Percentiles rank a stretch among this genome's conserved stretches.
phyloP scores from a whole-genome alignment of 2,888 invertebrate genomes.

The Ochropacha duplaris region DNA sequence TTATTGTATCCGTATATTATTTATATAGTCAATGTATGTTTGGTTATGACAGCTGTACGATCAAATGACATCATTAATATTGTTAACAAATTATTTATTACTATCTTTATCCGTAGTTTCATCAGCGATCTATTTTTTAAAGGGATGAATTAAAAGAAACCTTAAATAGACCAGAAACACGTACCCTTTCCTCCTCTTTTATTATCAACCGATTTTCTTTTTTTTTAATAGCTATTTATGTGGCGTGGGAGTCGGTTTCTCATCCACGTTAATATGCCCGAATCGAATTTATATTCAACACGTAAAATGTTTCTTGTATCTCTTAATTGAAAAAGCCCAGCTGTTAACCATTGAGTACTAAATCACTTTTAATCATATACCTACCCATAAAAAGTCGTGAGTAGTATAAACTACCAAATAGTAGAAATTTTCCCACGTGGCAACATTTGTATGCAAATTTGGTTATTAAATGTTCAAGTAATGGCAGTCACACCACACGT shows the following conservation, averaged over 20 bases:
- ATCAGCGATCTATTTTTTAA: too few relatives aligned
- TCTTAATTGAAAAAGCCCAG: not conserved
- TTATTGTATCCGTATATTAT: constrained; percentile 5
- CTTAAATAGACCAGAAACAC: too few relatives aligned
- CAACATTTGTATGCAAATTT: not conserved
- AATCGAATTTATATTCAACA: not conserved
- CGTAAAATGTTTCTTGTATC: not conserved
- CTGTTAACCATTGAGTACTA: not conserved
- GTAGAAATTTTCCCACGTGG: not conserved
- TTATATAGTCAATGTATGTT: not conserved
- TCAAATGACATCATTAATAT: constrained; percentile 2
- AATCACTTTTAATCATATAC: constrained; percentile 1
- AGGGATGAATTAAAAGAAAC: too few relatives aligned
- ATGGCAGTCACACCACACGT: not conserved
- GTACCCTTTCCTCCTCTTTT: too few relatives aligned
- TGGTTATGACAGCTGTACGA: not conserved
- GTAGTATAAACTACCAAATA: not conserved
- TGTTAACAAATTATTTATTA: not conserved
- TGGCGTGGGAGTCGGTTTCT: too few relatives aligned
- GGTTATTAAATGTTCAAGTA: not conserved
- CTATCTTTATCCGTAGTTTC: not conserved
- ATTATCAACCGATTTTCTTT: too few relatives aligned
- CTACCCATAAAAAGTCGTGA: not conserved
- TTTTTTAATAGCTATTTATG: not conserved
- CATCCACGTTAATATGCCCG: too few relatives aligned